Base-by-base conservation (phyloP, 1,140 invertebrate genomes). In the Hermatobates lingyangjiaoensis region DNA sequence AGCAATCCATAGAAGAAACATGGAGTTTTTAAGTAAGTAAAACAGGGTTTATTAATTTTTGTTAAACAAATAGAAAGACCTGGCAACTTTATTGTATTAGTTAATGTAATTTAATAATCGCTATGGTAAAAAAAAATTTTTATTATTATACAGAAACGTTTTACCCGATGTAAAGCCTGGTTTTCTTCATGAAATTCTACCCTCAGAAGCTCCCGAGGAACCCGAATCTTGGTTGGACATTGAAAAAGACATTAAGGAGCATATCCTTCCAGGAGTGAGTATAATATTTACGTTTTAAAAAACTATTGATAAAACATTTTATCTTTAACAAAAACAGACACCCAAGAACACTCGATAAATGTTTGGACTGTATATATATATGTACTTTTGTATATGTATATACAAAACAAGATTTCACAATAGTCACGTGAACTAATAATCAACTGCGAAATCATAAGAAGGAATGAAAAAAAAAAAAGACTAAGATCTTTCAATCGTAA, bases 231-330 rank as follows among this genome's bases (percentile, higher is more conserved):
- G 89, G 88, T 68, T 80, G 54, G 72, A 77, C 18, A 75, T 95
- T 10, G 70, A 95, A 38, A 72, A 77, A 24, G 90, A 96, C 60
- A 71, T 94, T 15, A 79, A 88, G 58, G 67, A 75, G 53, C 71
- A 82, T 14, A 83, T 96, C 27, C 79, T 92, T 72, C 90, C 90
- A 2, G 90, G 89, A 45, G 74, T 81, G 64, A 72, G 70, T 28
- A 45, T 28, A 46, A n/a, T 45, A 15, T 2, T 27, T 21, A 48
- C 3, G 5, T 48, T 40, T 38, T 1, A 3, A 10, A 47, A 14
- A 3, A 3, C 25, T 2, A 4, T 42, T 12, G 3, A 44, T 14
- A 45, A 18, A 10, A 54, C 44, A n/a, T 27, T 23, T 20, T 12
- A 7, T 49, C 45, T 10, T 39, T n/a, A 38, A 25, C 14, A 18